Evolutionary conservation across 2,797 vertebrate genomes (phyloP), one percentile per base, ranked within the genome.

Genomic region (Pelodytes ibericus): DNA sequence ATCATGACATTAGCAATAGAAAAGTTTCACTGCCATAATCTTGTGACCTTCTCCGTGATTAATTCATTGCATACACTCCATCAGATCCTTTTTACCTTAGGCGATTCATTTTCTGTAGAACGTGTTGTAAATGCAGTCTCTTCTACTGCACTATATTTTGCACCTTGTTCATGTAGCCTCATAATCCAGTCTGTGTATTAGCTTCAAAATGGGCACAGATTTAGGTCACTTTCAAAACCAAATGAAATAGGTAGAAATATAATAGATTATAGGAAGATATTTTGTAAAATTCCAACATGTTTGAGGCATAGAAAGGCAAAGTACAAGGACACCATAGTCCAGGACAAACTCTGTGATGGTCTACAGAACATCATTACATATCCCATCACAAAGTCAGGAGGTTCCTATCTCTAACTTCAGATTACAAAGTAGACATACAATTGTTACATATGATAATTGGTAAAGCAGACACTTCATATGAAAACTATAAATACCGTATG

Each of bases 51-150:
- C 61, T 74, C 72, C 59, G 41, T 65, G 61, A 74, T 74, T 65
- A 74, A 74, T 74, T 74, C 72, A 74, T 41, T 57, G 72, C 56
- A 44, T 44, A 44, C 41, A 44, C 41, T 44, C 13, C 18, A 74
- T 65, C 72, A 39, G 53, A 74, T 20, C 56, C 61, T 24, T 74
- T 65, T 51, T 49, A 41, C 72, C 72, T 65, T 62, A 30, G 72
- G 72, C 72, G 56, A 74, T 74, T 74, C 72, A 65, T 74, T 74
- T 61, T 74, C 61, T 74, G 47, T 33, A 56, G 49, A 74, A 65
- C 61, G 56, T 65, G 72, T 74, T 74, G 47, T 58, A 65, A 56
- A 39, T 33, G 71, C 71, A 49, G 59, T 51, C 60, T 73, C 18
- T 64, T 73, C 60, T 29, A 65, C 61, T 53, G 64, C 61, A 63